Percentiles rank a stretch among this genome's conserved stretches.
phyloP scores from a whole-genome alignment of 2,888 invertebrate species.

The Pollenia amentaria region DNA sequence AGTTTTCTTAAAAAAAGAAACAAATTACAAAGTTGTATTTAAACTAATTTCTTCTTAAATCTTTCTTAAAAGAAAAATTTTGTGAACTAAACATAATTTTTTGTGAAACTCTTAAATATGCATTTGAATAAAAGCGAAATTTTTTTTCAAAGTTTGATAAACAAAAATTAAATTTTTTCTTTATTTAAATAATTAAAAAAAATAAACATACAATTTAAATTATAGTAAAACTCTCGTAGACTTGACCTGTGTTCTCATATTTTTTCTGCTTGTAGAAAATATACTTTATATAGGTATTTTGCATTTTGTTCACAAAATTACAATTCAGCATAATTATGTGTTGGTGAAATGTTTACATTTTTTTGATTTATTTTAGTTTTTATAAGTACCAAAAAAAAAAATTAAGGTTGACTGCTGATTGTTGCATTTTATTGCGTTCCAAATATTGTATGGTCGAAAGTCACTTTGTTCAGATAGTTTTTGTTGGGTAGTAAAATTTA shows the following conservation, averaged over 20 bases:
- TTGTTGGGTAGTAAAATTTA: not conserved
- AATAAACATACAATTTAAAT: constrained; percentile 2
- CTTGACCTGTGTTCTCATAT: constrained; percentile 57
- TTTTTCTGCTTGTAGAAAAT: constrained; percentile 6
- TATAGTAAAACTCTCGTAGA: constrained; percentile 33
- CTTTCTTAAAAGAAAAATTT: constrained; percentile 30
- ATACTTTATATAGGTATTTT: constrained; percentile 1
- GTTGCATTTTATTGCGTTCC: constrained; percentile 61
- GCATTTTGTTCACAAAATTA: constrained; percentile 23
- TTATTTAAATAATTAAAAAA: constrained; percentile 25
- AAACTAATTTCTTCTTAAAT: constrained; percentile 2
- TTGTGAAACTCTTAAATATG: constrained; percentile 45
- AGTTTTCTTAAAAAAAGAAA: not conserved
- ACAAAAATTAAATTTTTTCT: not conserved
- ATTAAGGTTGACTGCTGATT: constrained; percentile 66
- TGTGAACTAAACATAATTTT: constrained; percentile 32
- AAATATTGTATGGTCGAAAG: constrained; percentile 45
- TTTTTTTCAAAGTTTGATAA: constrained; percentile 22
- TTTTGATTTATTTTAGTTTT: constrained; percentile 32
- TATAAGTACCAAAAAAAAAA: not conserved
- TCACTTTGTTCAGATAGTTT: constrained; percentile 16
- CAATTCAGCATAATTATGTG: constrained; percentile 52
- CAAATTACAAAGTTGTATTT: not conserved
- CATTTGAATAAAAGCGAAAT: constrained; percentile 65
- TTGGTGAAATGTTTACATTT: constrained; percentile 65